These are phyloP conservation scores for Sitobion miscanthi DNA, from an alignment of 1,140 invertebrate genomes.

Conservation along the genomic window DNA sequence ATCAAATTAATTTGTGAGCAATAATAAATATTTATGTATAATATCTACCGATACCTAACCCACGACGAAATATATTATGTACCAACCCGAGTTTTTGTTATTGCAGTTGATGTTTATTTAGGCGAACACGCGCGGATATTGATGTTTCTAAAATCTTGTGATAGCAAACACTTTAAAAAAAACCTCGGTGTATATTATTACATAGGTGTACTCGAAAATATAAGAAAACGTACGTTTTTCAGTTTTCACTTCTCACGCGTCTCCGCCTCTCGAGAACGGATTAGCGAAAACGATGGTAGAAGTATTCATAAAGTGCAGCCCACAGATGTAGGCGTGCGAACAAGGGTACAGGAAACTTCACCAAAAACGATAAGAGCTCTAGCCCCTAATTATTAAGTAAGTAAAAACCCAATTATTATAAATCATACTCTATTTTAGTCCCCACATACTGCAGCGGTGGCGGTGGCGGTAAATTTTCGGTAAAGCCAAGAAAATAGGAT, in stretches of 20 bases:
- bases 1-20: neutral
- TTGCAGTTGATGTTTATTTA: neutral
- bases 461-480: too few relatives aligned
- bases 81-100: neutral
- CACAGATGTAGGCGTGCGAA: too few relatives aligned
- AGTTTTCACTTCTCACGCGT: neutral
- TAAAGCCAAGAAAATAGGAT: too few relatives aligned
- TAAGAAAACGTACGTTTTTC: neutral
- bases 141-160: neutral
- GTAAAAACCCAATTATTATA: too few relatives aligned
- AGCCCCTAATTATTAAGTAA: too few relatives aligned
- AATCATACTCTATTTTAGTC: too few relatives aligned
- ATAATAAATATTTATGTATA: neutral
- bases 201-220: neutral
- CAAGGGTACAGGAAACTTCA: too few relatives aligned
- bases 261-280: neutral
- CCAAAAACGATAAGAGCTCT: too few relatives aligned
- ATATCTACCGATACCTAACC: neutral
- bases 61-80: neutral
- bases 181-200: neutral
- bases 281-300: neutral
- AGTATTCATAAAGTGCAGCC: neutral
- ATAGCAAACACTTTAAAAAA: slow-evolving; percentile 9
- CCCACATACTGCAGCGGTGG: too few relatives aligned
- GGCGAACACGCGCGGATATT: neutral